Conservation (phyloP, 1,140 invertebrate genomes). For the Nixonia krombeini region DNA sequence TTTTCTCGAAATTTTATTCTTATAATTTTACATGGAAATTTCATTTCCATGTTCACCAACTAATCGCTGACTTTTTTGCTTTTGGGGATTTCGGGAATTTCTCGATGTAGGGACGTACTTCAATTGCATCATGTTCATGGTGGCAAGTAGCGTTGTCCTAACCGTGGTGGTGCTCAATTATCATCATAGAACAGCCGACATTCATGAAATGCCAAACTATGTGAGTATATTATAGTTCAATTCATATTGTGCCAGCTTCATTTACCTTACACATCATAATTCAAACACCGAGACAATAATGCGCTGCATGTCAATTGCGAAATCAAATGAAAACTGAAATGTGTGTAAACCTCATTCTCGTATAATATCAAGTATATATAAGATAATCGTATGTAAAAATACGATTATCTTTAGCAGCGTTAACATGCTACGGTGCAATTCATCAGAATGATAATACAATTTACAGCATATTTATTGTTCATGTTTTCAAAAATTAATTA, state of each 20-base stretch:
- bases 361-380: no score
- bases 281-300: not conserved
- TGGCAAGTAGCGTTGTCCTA: conserved; percentile 97
- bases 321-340: no score
- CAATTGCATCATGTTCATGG: conserved; percentile 99
- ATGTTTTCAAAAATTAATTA: no score
- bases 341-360: no score
- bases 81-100: conserved; percentile 59
- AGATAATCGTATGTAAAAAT: no score
- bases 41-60: conserved; percentile 49
- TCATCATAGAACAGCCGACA: conserved; percentile 97
- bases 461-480: no score
- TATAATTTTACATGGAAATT: not conserved
- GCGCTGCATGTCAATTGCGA: no score
- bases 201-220: conserved; percentile 96
- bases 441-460: no score
- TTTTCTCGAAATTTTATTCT: no score
- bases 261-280: conserved; percentile 4
- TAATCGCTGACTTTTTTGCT: conserved; percentile 62
- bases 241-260: conserved; percentile 1
- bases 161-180: conserved; percentile 98
- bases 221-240: conserved; percentile 74
- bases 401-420: no score
- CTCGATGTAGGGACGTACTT: conserved; percentile 93
- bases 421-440: no score